A percentile compares a stretch with the other conserved stretches of the same genome.
Conservation (phyloP, 2,113 vertebrate genomes). For the Ptychochromis oligacanthus region DNA sequence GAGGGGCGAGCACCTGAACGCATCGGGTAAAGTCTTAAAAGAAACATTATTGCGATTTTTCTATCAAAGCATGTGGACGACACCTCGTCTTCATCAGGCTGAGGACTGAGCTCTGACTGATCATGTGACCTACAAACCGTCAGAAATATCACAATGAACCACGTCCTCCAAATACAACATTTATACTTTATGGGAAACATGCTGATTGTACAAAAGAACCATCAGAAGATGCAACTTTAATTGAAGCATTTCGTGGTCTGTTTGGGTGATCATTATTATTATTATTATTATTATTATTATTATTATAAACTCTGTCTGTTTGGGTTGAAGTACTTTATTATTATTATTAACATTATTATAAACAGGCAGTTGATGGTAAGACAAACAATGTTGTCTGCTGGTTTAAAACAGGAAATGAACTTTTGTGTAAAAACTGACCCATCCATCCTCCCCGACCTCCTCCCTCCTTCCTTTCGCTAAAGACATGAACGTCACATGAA, state of each 20-base stretch:
- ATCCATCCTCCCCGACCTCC: neutral
- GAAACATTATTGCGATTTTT: too few relatives aligned
- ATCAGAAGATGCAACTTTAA: neutral
- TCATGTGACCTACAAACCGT: neutral
- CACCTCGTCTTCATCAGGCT: too few relatives aligned
- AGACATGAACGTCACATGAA: too few relatives aligned
- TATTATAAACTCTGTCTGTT: accelerated
- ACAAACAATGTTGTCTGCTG: neutral
- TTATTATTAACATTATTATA: accelerated
- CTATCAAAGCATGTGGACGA: too few relatives aligned
- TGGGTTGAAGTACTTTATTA: neutral
- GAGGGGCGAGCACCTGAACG: neutral
- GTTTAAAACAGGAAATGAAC: neutral
- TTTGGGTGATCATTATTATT: neutral
- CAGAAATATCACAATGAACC: too few relatives aligned
- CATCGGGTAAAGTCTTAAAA: too few relatives aligned
- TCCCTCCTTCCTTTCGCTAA: too few relatives aligned
- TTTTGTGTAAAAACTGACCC: neutral
- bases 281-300: too few relatives aligned
- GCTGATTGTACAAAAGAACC: neutral
- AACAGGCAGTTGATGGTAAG: neutral
- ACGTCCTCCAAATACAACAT: too few relatives aligned
- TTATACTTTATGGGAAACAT: neutral
- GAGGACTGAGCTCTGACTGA: too few relatives aligned
- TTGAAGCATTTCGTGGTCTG: neutral